Percentiles rank a stretch among this genome's conserved stretches.
Evolutionary conservation across 2,888 invertebrate species (phyloP).

Genomic region (Amphipyra tragopoginis): DNA sequence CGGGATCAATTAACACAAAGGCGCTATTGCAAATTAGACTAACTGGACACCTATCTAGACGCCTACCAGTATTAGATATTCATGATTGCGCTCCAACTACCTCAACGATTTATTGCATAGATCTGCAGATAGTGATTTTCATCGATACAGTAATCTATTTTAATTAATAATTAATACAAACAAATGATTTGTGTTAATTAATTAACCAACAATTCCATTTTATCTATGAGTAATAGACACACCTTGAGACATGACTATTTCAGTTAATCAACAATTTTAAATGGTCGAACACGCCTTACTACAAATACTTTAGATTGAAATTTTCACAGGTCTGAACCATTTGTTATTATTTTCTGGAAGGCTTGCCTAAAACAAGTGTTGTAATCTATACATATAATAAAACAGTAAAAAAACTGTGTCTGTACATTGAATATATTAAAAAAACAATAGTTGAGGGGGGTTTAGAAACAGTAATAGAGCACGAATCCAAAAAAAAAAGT

Average conservation of each 20-base stretch:
- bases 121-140: constrained; percentile 58
- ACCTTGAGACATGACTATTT: constrained; percentile 30
- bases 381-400: too few relatives aligned
- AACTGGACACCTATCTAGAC: constrained; percentile 76
- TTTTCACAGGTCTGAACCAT: constrained; percentile 15
- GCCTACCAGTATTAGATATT: constrained; percentile 76
- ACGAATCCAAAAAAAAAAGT: too few relatives aligned
- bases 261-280: constrained; percentile 26
- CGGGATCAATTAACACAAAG: constrained; percentile 88
- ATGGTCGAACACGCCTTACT: constrained; percentile 16
- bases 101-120: constrained; percentile 57
- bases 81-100: constrained; percentile 72
- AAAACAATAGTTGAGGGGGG: too few relatives aligned
- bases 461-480: too few relatives aligned
- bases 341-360: constrained; percentile 19
- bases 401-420: too few relatives aligned
- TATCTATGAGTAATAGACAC: constrained; percentile 49
- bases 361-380: constrained; percentile 44
- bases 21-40: constrained; percentile 86
- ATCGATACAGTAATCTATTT: constrained; percentile 57
- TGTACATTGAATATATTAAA: too few relatives aligned
- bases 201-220: constrained; percentile 43
- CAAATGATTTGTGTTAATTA: constrained; percentile 54
- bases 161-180: constrained; percentile 59
- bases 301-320: constrained; percentile 20